These are phyloP conservation scores for Lontra canadensis DNA, from an alignment of 2,113 vertebrate species.

Conservation along the genomic window DNA sequence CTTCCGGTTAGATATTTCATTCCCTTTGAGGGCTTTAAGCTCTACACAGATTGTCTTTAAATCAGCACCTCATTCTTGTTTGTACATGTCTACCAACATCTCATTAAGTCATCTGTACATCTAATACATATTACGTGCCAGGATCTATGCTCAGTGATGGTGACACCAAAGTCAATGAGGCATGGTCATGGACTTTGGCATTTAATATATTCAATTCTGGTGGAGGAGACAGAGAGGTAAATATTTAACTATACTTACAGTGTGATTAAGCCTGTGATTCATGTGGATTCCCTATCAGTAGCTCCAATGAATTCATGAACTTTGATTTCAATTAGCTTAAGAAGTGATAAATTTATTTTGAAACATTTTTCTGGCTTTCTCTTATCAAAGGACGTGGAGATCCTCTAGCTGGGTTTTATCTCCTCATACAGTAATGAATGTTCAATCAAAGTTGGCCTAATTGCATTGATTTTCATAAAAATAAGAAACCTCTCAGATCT, in stretches of 20 bases:
- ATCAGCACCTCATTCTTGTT: conserved; percentile 19
- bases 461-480: conserved; percentile 39
- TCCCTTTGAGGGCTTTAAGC: background rate
- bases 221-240: background rate
- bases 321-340: background rate
- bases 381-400: background rate
- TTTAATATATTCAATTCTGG: conserved; percentile 19
- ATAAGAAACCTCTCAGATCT: background rate
- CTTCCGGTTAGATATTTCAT: conserved; percentile 7
- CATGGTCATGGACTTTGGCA: background rate
- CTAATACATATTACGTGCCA: background rate
- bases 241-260: background rate
- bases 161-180: background rate
- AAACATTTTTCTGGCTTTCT: background rate
- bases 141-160: background rate
- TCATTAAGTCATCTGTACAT: background rate
- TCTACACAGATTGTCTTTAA: background rate
- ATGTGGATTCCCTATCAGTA: background rate
- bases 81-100: background rate
- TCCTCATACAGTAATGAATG: background rate
- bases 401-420: background rate
- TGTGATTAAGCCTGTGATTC: background rate
- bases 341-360: background rate
- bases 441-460: background rate
- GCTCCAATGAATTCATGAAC: background rate